Conservation (phyloP, 2,888 invertebrate genomes). For the Pelosia muscerda region DNA sequence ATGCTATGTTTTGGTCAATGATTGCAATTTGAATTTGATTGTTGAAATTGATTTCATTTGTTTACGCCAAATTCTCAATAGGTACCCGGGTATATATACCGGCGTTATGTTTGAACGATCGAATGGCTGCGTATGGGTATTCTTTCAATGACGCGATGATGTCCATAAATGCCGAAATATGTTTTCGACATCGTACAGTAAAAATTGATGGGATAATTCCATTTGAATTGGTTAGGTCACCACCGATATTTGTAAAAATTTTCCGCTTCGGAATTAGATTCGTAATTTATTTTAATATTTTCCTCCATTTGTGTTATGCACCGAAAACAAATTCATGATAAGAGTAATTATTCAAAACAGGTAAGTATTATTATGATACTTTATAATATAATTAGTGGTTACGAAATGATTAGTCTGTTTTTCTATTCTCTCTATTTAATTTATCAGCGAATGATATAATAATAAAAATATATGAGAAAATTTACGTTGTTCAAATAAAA, state of each 20-base stretch:
- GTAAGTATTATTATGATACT: no score
- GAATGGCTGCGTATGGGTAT: constrained; percentile 11
- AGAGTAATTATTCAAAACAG: background rate
- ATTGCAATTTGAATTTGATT: background rate
- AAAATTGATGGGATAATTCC: constrained; percentile 35
- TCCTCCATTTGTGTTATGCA: background rate
- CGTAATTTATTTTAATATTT: background rate
- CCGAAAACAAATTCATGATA: no score
- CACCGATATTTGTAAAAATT: background rate
- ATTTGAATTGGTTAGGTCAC: constrained; percentile 33
- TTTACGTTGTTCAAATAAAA: no score
- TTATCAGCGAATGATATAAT: no score
- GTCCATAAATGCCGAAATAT: background rate
- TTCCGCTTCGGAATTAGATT: background rate
- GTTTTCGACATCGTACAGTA: constrained; percentile 27
- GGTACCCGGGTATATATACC: background rate
- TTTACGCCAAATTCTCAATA: background rate
- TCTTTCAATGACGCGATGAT: constrained; percentile 16
- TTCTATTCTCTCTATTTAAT: no score
- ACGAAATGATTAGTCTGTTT: no score
- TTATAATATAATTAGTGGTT: no score
- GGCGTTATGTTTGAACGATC: background rate
- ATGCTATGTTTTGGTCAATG: no score
- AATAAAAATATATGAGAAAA: no score
- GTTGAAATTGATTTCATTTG: background rate